Percentiles rank a stretch among this genome's conserved stretches.
These are phyloP conservation scores for Danionella cerebrum DNA, from an alignment of 2,113 vertebrate genomes.

Conservation along the genomic window DNA sequence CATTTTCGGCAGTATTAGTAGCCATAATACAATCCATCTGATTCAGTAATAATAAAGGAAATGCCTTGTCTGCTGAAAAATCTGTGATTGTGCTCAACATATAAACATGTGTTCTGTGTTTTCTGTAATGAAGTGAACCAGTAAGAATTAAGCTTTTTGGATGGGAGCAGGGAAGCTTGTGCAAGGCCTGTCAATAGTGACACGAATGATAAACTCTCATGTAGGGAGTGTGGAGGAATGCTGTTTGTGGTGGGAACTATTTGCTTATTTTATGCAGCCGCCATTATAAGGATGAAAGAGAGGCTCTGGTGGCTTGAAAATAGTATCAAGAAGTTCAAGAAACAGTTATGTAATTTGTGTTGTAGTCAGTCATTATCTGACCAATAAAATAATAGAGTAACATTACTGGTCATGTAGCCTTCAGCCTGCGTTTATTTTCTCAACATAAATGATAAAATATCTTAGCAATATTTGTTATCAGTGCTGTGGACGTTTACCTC, in stretches of 20 bases:
- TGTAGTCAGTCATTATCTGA: too few relatives aligned
- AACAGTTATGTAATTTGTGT: too few relatives aligned
- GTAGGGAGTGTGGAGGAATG: background rate
- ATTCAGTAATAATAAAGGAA: slow-evolving; percentile 14
- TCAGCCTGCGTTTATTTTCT: too few relatives aligned
- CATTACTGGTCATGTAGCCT: too few relatives aligned
- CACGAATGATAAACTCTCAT: slow-evolving; percentile 13
- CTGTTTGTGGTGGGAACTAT: slow-evolving; percentile 2
- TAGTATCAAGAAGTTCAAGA: too few relatives aligned
- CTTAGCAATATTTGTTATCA: too few relatives aligned
- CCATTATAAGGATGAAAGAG: too few relatives aligned
- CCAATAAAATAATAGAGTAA: too few relatives aligned
- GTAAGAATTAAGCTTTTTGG: slow-evolving; percentile 12
- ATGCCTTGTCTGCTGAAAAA: slow-evolving; percentile 18
- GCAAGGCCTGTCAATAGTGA: background rate
- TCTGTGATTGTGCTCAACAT: background rate
- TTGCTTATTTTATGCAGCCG: background rate
- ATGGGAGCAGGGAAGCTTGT: background rate
- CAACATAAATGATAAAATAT: too few relatives aligned
- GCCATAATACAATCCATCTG: background rate
- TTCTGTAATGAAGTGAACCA: slow-evolving; percentile 22
- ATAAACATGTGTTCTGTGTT: slow-evolving; percentile 13
- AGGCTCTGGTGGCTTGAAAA: too few relatives aligned
- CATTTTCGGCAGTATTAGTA: background rate
- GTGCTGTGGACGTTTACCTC: too few relatives aligned